phyloP scores from a whole-genome alignment of 2,888 invertebrate genomes.

The Ischnura elegans region DNA sequence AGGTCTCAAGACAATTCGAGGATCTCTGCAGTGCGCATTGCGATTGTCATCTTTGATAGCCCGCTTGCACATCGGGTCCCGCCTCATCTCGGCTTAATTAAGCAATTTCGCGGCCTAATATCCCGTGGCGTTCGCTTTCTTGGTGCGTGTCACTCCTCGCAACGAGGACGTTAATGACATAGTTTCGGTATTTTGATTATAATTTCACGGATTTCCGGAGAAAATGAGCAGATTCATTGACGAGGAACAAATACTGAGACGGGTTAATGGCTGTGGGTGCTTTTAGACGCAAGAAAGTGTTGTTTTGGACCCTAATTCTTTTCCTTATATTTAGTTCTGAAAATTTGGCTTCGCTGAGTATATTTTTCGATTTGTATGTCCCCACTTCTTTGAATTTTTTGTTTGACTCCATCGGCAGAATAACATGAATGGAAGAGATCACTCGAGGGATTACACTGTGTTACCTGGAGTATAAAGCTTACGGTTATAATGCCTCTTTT shows the following conservation, averaged over 20 bases:
- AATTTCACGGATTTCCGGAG: background rate
- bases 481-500: too few species aligned
- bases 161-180: background rate
- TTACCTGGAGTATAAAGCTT: too few species aligned
- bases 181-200: background rate
- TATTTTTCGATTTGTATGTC: background rate
- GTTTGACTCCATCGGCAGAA: background rate
- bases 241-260: background rate
- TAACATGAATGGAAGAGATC: too few species aligned
- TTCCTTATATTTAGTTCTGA: background rate
- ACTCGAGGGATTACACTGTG: too few species aligned
- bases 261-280: background rate
- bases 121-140: background rate
- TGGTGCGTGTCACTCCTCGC: background rate
- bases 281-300: background rate
- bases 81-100: background rate
- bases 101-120: constrained; percentile 10
- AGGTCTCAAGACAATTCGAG: background rate
- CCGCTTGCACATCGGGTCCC: background rate
- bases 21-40: background rate
- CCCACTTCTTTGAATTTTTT: background rate
- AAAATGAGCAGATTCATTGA: background rate
- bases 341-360: background rate
- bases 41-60: background rate
- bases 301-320: background rate